Evolutionary conservation across 2,797 vertebrate genomes (phyloP), one percentile per base, ranked within the genome.

Genomic region (Fistularia commersonii): DNA sequence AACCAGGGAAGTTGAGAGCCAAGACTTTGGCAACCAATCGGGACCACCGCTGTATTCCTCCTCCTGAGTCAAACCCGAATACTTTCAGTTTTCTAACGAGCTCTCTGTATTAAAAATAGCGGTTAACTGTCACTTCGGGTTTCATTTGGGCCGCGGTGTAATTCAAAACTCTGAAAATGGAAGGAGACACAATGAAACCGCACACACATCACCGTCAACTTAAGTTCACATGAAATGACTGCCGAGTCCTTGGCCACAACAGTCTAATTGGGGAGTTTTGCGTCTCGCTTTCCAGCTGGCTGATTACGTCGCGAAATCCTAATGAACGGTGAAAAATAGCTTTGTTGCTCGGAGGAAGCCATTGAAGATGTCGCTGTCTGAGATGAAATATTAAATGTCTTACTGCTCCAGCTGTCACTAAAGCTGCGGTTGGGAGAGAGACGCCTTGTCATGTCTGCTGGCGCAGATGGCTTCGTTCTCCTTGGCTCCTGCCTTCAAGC

Each of bases 381-480:
- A 70, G 61, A 86, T 85, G 77, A 87, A 76, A 87, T 80, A 86
- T 83, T 75, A 80, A 86, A 76, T 67, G 68, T 74, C 61, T 72
- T 69, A 57, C 74, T 76, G 52, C 77, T 77, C 72, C 78, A 80
- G 81, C 80, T 86, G 83, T 82, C 77, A 81, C 56, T 46, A 41
- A 64, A 62, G 77, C 68, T 64, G 66, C 23, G 56, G 62, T 45
- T 61, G 41, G 50, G 51, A 72, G 62, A 66, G 37, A n/a, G 52
- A 66, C 58, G 65, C 51, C 72, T 80, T 44, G 69, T 70, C 68
- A 55, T 53, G 66, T 79, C 62, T 73, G 61, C 64, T 43, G 72
- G 51, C 70, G 69, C 77, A 79, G 79, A 84, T 69, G 68, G 68
- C 66, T 55, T 46, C 41, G 43, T 44, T 74, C 65, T 69, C 48